Evolutionary conservation across 2,888 invertebrate species (phyloP).

Genomic region (Drosophila fulvimacula): DNA sequence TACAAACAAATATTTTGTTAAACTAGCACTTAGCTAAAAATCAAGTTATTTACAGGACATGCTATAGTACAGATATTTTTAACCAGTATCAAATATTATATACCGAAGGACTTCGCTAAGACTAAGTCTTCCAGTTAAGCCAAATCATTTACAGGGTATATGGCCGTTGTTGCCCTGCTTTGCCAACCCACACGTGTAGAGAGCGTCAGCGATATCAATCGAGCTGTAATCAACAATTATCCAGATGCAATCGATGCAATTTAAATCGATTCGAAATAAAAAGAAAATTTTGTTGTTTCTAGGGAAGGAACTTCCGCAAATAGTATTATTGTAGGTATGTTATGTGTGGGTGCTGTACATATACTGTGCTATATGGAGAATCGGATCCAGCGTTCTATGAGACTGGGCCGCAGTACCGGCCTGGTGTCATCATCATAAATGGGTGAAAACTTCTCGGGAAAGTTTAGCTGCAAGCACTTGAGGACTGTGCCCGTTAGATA

Average conservation of each 20-base stretch:
- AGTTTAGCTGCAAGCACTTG: constrained; percentile 52
- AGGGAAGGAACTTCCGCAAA: neutral
- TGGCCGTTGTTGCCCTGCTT: neutral
- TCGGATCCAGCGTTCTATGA: constrained; percentile 70
- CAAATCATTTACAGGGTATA: constrained; percentile 7
- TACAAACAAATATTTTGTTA: too few relatives aligned
- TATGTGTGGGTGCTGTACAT: neutral
- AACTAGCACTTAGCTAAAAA: too few relatives aligned
- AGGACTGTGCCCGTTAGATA: constrained; percentile 69
- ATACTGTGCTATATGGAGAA: constrained; percentile 50
- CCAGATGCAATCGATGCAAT: constrained; percentile 43
- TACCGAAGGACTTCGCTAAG: neutral
- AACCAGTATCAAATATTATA: too few relatives aligned
- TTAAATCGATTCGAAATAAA: constrained; percentile 14
- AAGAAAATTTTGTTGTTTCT: neutral
- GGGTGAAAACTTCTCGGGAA: constrained; percentile 71
- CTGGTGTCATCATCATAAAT: constrained; percentile 52
- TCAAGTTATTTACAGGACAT: neutral
- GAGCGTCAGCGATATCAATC: constrained; percentile 3
- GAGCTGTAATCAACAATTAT: constrained; percentile 48
- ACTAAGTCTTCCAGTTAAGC: neutral
- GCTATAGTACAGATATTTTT: neutral
- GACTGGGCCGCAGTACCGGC: constrained; percentile 48
- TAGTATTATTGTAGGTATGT: neutral
- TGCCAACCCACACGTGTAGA: neutral